Conservation (phyloP, 37 sponge, comb jelly and placozoan species). For the Tethya wilhelma region DNA sequence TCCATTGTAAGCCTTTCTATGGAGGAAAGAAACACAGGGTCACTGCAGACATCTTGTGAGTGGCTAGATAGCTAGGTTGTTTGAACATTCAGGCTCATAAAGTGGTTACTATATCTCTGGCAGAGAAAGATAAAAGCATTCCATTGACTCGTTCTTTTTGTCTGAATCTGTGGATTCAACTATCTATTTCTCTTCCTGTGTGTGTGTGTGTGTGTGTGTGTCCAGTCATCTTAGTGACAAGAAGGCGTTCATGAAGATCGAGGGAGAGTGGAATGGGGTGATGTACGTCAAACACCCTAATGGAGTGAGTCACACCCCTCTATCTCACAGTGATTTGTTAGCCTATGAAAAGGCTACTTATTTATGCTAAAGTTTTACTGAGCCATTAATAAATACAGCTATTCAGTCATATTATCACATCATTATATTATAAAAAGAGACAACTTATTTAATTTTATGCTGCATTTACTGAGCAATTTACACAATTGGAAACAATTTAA, state of each 20-base stretch:
- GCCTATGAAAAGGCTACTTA: background rate
- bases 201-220: constrained; percentile 4
- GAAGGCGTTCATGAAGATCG: constrained; percentile 81
- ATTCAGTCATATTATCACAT: background rate
- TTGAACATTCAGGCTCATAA: background rate
- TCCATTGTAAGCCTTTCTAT: constrained; percentile 98
- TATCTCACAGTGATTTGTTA: background rate
- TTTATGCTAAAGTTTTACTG: background rate
- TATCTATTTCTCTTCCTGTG: background rate
- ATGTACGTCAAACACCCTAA: constrained; percentile 82
- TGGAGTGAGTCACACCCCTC: constrained; percentile 36
- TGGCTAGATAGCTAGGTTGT: background rate
- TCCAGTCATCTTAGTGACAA: constrained; percentile 73
- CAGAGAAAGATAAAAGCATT: background rate
- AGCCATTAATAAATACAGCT: background rate
- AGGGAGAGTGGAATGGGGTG: constrained; percentile 99
- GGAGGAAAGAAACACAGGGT: constrained; percentile 90
- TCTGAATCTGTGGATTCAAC: background rate
- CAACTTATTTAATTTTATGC: too few relatives aligned
- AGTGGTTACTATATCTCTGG: background rate
- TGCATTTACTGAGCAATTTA: too few relatives aligned
- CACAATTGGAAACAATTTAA: too few relatives aligned
- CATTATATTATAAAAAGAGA: background rate
- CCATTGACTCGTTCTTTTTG: background rate
- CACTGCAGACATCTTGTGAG: constrained; percentile 81